Evolutionary conservation across 2,888 invertebrate species (phyloP).

Genomic region (Epinotia nisella): DNA sequence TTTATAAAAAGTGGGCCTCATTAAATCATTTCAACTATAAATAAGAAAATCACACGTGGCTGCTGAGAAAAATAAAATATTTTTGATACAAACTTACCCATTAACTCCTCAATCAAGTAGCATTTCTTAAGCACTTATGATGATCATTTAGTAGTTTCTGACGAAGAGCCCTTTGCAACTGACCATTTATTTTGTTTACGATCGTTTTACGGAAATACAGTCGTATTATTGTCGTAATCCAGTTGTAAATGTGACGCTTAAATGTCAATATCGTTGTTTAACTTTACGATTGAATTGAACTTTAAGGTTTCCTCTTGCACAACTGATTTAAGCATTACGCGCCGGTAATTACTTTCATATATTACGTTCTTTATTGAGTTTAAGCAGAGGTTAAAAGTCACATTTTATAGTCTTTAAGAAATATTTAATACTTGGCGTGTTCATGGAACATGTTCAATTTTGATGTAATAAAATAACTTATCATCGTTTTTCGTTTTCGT

Average conservation of each 20-base stretch:
- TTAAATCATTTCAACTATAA: no score
- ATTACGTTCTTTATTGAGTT: conserved; percentile 17
- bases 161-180: neutral
- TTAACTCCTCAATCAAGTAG: conserved; percentile 4
- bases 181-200: conserved; percentile 13
- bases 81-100: no score
- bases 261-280: conserved; percentile 54
- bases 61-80: no score
- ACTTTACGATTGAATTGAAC: conserved; percentile 60
- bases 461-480: neutral
- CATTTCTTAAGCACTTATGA: neutral
- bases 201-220: conserved; percentile 8
- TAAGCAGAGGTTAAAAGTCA: conserved; percentile 1
- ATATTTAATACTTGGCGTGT: neutral
- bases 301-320: conserved; percentile 46
- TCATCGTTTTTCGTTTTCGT: neutral
- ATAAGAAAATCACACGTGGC: no score
- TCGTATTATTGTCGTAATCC: conserved; percentile 39
- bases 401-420: neutral
- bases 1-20: no score
- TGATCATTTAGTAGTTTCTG: neutral
- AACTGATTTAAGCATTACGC: conserved; percentile 13
- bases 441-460: neutral
- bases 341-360: conserved; percentile 30
- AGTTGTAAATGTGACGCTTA: conserved; percentile 44